A percentile compares a stretch with the other conserved stretches of the same genome.
phyloP scores from a whole-genome alignment of 2,113 vertebrate genomes.

The Barbus barbus region DNA sequence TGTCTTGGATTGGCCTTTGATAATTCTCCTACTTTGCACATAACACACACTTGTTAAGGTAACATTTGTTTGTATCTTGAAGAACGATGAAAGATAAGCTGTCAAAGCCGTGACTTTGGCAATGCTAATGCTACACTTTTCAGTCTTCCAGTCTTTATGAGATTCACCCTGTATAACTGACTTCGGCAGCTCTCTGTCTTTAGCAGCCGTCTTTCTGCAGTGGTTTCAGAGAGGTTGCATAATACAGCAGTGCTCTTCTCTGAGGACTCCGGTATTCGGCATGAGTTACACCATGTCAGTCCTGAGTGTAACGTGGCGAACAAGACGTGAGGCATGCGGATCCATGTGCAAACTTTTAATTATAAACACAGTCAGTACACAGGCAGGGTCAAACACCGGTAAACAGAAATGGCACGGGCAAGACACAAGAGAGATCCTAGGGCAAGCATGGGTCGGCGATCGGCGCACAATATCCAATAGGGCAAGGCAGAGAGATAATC shows the following conservation, averaged over 20 bases:
- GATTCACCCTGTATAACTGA: not conserved
- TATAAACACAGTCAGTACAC: too few species aligned
- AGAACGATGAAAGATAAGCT: not conserved
- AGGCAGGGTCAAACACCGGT: too few species aligned
- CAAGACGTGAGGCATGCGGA: too few species aligned
- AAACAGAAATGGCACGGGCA: too few species aligned
- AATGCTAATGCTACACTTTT: too few species aligned
- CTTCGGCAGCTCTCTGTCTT: not conserved
- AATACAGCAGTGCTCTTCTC: not conserved
- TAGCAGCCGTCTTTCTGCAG: not conserved
- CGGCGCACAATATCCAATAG: too few species aligned
- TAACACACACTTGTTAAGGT: not conserved
- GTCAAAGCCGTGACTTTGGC: not conserved
- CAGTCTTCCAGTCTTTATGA: too few species aligned
- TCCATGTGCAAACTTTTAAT: too few species aligned
- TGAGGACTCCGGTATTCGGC: not conserved
- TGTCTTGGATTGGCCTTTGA: not conserved
- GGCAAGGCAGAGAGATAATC: too few species aligned
- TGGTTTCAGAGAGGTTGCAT: slow-evolving; percentile 13
- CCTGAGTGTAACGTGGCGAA: too few species aligned
- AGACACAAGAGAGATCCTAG: too few species aligned
- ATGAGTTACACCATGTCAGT: not conserved
- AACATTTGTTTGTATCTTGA: not conserved
- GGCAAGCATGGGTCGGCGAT: too few species aligned
- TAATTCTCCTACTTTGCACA: not conserved